These are phyloP conservation scores for Corythoichthys intestinalis DNA, from an alignment of 2,113 vertebrate species.

Conservation along the genomic window DNA sequence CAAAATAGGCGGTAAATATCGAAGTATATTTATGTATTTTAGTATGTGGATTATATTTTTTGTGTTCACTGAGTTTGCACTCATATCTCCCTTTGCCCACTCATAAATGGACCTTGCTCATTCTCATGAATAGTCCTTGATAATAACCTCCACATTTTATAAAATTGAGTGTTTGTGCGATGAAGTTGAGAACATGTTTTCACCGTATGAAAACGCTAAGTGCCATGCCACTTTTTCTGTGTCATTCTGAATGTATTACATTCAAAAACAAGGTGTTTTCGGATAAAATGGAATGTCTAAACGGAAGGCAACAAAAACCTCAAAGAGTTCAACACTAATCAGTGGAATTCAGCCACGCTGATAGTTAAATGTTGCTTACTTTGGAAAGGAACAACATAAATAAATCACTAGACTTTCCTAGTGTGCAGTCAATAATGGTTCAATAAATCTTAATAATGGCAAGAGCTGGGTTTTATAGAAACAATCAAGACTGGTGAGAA, in stretches of 20 bases:
- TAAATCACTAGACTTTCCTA: slow-evolving; percentile 59
- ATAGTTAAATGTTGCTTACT: slow-evolving; percentile 51
- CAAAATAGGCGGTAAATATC: neutral
- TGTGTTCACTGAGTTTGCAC: neutral
- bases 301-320: neutral
- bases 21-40: neutral
- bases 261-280: neutral
- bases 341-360: slow-evolving; percentile 25
- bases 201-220: neutral
- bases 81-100: neutral
- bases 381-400: slow-evolving; percentile 53
- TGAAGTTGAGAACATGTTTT: neutral
- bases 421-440: slow-evolving; percentile 56
- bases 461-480: slow-evolving; percentile 43
- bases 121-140: neutral
- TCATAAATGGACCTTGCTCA: neutral
- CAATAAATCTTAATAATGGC: slow-evolving; percentile 58
- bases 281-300: neutral
- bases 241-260: neutral
- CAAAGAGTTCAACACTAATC: slow-evolving; percentile 7
- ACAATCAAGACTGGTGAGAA: slow-evolving; percentile 46
- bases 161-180: neutral
- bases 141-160: neutral
- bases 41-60: neutral
- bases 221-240: neutral